Percentiles rank a stretch among this genome's conserved stretches.
These are phyloP conservation scores for Kobus ellipsiprymnus DNA, from an alignment of 2,113 vertebrate genomes.

Conservation along the genomic window DNA sequence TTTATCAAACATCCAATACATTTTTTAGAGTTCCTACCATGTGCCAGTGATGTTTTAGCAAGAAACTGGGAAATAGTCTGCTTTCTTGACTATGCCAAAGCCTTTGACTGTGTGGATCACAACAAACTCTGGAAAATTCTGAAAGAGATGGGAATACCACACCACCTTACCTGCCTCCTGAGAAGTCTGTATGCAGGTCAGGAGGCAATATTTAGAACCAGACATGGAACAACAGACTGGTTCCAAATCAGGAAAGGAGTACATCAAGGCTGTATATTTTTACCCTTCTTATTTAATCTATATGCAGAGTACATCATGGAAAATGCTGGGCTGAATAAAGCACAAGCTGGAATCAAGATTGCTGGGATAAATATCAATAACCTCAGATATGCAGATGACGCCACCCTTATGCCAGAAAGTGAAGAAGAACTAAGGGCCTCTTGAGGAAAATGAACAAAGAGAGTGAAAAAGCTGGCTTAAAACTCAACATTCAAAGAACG, in stretches of 20 bases:
- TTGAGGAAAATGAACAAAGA: not conserved
- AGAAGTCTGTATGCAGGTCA: not conserved
- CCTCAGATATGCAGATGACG: not conserved
- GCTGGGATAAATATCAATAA: not conserved
- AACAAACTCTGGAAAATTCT: not conserved
- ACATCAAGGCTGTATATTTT: not conserved
- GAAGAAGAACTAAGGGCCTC: not conserved
- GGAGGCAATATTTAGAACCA: not conserved
- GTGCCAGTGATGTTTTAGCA: not conserved
- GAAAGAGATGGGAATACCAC: not conserved
- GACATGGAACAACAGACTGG: not conserved
- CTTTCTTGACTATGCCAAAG: not conserved
- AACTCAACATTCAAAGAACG: not conserved
- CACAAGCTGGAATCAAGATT: not conserved
- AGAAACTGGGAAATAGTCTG: not conserved
- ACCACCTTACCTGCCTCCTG: not conserved
- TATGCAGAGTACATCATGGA: not conserved
- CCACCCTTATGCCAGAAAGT: not conserved
- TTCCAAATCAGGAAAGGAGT: not conserved
- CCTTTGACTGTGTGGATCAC: not conserved
- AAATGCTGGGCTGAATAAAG: not conserved
- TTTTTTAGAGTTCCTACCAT: not conserved
- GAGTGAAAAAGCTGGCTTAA: not conserved
- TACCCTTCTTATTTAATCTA: not conserved
- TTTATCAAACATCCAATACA: not conserved